phyloP scores from a whole-genome alignment of 2,888 invertebrate genomes.

The Caenorhabditis zanzibari region DNA sequence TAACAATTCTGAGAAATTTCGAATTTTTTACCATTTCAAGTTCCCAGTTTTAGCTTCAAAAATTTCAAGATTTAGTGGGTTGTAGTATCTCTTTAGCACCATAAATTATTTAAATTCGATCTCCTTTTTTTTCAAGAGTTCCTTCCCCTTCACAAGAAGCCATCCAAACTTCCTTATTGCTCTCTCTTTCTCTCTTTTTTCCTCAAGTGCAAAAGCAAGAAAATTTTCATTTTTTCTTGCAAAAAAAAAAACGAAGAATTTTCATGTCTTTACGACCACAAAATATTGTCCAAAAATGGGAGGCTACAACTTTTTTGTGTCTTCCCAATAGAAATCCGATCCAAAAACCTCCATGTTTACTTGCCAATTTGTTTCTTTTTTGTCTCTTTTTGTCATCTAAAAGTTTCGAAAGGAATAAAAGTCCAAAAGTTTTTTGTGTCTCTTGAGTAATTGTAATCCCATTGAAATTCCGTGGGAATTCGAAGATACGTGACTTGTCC shows the following conservation, averaged over 20 bases:
- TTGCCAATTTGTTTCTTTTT: constrained; percentile 23
- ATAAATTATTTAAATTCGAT: constrained; percentile 32
- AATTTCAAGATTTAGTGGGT: too few species aligned
- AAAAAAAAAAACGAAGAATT: not conserved
- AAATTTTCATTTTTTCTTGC: constrained; percentile 14
- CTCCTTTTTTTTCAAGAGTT: constrained; percentile 19
- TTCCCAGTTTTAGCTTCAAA: too few species aligned
- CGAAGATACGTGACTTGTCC: constrained; percentile 34
- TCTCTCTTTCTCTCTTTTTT: constrained; percentile 4
- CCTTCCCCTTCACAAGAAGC: constrained; percentile 7
- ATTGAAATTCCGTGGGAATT: constrained; percentile 14
- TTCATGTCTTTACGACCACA: constrained; percentile 6
- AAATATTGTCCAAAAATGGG: constrained; percentile 12
- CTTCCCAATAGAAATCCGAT: constrained; percentile 25
- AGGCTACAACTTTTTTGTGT: constrained; percentile 18
- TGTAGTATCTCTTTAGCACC: not conserved
- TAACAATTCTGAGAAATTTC: too few species aligned
- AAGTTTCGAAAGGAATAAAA: not conserved
- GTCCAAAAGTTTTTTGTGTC: constrained; percentile 25
- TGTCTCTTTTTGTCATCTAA: not conserved
- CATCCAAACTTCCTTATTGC: constrained; percentile 40
- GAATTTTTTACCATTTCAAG: too few species aligned
- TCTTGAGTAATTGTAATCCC: not conserved
- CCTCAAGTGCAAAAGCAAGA: constrained; percentile 22
- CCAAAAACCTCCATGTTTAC: constrained; percentile 18